phyloP scores from a whole-genome alignment of 64 coral and sea anemone genomes.

The Stichodactyla mertensii region DNA sequence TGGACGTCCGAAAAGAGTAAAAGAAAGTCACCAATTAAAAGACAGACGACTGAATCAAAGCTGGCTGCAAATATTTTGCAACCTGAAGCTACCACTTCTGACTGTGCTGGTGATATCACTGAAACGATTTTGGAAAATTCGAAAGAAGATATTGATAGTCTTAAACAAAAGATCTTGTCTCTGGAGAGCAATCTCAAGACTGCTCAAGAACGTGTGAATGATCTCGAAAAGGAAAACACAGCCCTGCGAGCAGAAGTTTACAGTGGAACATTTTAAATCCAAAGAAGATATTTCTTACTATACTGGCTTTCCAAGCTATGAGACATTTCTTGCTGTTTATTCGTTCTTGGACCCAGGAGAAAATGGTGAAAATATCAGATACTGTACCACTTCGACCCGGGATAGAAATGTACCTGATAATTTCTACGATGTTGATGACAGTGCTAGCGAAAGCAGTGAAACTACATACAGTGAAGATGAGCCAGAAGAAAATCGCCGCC shows the following conservation, averaged over 20 bases:
- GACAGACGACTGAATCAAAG: not conserved
- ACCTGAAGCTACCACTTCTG: not conserved
- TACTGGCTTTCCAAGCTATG: slow-evolving; percentile 42
- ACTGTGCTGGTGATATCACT: not conserved
- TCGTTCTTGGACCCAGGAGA: slow-evolving; percentile 32
- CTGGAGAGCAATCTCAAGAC: no score
- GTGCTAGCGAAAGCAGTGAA: no score
- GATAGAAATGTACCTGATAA: not conserved
- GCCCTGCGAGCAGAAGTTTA: not conserved
- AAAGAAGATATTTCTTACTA: slow-evolving; percentile 42
- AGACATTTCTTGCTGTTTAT: slow-evolving; percentile 29
- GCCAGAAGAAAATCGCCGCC: not conserved
- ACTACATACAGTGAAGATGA: not conserved
- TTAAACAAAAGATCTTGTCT: no score
- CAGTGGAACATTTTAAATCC: not conserved
- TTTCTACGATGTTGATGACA: not conserved
- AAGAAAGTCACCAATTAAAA: not conserved
- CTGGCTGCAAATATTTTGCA: not conserved
- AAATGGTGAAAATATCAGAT: slow-evolving; percentile 39
- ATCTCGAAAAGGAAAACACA: no score
- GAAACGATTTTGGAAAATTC: not conserved
- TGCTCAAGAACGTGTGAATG: no score
- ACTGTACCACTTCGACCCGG: not conserved
- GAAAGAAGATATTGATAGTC: no score
- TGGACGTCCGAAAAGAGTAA: not conserved